phyloP scores from a whole-genome alignment of 2,113 vertebrate genomes.

The Saccopteryx bilineata region DNA sequence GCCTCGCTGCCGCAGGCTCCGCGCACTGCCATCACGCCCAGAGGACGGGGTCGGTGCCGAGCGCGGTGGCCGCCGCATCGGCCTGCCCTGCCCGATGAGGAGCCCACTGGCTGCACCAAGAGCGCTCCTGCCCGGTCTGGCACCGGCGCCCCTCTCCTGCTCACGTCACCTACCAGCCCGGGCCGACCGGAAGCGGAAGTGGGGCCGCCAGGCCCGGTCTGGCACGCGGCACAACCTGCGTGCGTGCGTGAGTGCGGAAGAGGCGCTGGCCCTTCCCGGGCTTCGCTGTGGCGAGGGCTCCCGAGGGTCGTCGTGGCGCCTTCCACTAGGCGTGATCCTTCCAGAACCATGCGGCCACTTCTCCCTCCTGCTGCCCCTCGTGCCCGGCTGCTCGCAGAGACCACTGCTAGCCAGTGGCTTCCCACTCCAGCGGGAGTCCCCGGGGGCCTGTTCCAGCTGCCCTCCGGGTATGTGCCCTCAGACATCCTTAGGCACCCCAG shows the following conservation, averaged over 20 bases:
- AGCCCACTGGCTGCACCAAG: fast-evolving
- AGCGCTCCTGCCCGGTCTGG: fast-evolving
- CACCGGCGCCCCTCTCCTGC: fast-evolving
- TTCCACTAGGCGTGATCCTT: no score
- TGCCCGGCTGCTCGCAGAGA: fast-evolving
- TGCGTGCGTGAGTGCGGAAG: background rate
- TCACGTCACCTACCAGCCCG: fast-evolving
- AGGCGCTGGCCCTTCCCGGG: fast-evolving
- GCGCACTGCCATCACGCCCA: background rate
- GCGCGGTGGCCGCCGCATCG: background rate
- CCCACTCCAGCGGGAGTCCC: no score
- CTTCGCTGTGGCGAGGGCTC: fast-evolving
- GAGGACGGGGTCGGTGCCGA: background rate
- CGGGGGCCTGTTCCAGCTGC: background rate
- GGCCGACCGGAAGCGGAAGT: background rate
- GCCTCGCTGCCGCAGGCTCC: conserved; percentile 27
- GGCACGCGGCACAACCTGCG: background rate
- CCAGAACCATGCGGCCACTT: no score
- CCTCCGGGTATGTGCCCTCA: background rate
- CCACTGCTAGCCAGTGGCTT: background rate
- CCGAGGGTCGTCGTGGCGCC: fast-evolving
- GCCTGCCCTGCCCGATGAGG: background rate
- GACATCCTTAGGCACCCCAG: background rate
- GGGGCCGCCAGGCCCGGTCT: fast-evolving
- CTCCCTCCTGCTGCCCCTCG: fast-evolving